Evolutionary conservation across 2,888 invertebrate species (phyloP).

Genomic region (Biston stratarius): DNA sequence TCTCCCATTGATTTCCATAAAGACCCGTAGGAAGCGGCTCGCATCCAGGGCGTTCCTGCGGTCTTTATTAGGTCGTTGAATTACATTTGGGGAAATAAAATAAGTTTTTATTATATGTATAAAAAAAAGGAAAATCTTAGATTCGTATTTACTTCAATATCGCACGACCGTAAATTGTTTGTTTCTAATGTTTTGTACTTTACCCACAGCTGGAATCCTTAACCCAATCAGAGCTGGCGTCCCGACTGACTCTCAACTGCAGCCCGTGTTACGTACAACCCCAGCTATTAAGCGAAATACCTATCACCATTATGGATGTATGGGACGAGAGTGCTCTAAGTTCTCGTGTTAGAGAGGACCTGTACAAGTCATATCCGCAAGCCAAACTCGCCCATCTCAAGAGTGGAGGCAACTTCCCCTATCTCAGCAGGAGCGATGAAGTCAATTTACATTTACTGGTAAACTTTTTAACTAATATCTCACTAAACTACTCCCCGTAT

Average conservation of each 20-base stretch:
- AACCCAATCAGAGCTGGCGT: conserved; percentile 93
- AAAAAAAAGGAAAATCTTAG: too few species aligned
- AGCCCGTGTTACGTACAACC: conserved; percentile 92
- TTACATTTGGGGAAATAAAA: too few species aligned
- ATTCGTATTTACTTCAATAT: too few species aligned
- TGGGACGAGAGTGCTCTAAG: conserved; percentile 95
- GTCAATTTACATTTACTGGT: conserved; percentile 96
- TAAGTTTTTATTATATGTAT: too few species aligned
- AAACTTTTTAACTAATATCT: too few species aligned
- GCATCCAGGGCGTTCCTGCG: too few species aligned
- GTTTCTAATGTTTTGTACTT: background rate
- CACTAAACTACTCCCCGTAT: too few species aligned
- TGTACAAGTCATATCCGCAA: conserved; percentile 94
- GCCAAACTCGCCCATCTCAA: conserved; percentile 95
- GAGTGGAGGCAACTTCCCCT: conserved; percentile 96
- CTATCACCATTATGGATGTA: conserved; percentile 95
- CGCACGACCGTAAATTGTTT: too few species aligned
- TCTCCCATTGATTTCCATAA: too few species aligned
- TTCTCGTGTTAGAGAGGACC: conserved; percentile 91
- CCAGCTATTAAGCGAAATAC: conserved; percentile 88
- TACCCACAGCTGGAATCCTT: conserved; percentile 91
- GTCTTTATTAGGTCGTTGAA: too few species aligned
- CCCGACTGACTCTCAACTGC: conserved; percentile 95
- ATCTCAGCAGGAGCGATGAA: conserved; percentile 94
- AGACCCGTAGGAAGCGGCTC: too few species aligned